phyloP scores from a whole-genome alignment of 2,888 invertebrate genomes.

The Hetaerina titia region DNA sequence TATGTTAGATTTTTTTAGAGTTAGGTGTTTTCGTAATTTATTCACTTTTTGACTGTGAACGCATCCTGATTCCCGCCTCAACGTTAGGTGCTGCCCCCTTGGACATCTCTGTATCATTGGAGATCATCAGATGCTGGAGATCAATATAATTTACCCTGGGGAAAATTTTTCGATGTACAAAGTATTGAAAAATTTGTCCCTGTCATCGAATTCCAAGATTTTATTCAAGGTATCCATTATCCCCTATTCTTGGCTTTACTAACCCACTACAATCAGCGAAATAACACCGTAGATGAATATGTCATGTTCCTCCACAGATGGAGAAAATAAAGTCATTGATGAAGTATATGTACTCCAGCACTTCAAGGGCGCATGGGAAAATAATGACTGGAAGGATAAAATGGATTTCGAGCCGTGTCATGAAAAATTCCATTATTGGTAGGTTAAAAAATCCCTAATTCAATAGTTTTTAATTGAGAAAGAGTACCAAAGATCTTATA shows the following conservation, averaged over 20 bases:
- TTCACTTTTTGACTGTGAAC: background rate
- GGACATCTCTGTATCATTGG: slow-evolving; percentile 96
- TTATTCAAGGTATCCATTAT: slow-evolving; percentile 81
- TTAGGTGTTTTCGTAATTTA: background rate
- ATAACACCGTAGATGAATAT: background rate
- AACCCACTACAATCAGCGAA: background rate
- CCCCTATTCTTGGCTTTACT: background rate
- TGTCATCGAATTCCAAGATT: slow-evolving; percentile 92
- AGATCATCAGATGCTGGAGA: slow-evolving; percentile 79
- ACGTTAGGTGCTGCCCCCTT: slow-evolving; percentile 93
- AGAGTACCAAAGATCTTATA: too few species aligned
- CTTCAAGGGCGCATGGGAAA: slow-evolving; percentile 90
- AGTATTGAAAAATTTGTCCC: slow-evolving; percentile 89
- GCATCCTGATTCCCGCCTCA: slow-evolving; percentile 71
- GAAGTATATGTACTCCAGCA: slow-evolving; percentile 90
- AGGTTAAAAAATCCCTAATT: background rate
- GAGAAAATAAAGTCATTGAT: slow-evolving; percentile 82
- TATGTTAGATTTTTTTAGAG: slow-evolving; percentile 71
- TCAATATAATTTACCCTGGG: slow-evolving; percentile 87
- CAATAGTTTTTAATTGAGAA: too few species aligned
- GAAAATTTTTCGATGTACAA: slow-evolving; percentile 89
- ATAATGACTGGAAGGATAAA: slow-evolving; percentile 90
- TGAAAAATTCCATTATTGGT: slow-evolving; percentile 74
- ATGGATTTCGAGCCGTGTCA: slow-evolving; percentile 83
- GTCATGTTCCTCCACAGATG: slow-evolving; percentile 75